Conservation (phyloP, 2,888 invertebrate species). For the Drosophila meridiana region DNA sequence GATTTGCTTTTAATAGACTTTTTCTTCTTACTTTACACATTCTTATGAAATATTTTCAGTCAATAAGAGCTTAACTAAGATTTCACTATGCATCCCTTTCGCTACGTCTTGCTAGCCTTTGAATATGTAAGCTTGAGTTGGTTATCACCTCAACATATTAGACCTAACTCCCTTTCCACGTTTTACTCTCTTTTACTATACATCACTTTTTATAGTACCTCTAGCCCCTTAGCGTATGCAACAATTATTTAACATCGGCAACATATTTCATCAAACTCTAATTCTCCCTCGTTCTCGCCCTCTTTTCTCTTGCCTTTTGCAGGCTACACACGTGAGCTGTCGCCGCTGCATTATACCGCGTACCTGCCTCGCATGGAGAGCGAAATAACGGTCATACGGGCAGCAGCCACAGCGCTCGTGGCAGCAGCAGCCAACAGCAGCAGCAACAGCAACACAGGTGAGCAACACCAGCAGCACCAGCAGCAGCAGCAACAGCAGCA, state of each 20-base stretch:
- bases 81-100: background rate
- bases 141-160: background rate
- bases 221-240: background rate
- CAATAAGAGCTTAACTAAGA: background rate
- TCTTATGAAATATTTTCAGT: background rate
- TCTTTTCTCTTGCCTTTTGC: conserved; percentile 56
- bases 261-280: conserved; percentile 2
- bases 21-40: background rate
- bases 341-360: conserved; percentile 91
- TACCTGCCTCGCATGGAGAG: conserved; percentile 88
- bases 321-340: conserved; percentile 92
- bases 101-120: background rate
- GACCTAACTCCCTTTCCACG: too few relatives aligned
- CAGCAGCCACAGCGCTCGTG: conserved; percentile 73
- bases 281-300: conserved; percentile 4
- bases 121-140: background rate
- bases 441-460: conserved; percentile 9
- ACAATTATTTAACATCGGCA: background rate
- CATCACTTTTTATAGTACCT: background rate
- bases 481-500: conserved; percentile 21
- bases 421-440: conserved; percentile 52
- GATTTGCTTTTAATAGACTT: too few relatives aligned
- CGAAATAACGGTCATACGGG: conserved; percentile 87
- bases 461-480: conserved; percentile 15
- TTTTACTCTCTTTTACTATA: background rate